A percentile compares a stretch with the other conserved stretches of the same genome.
These are phyloP conservation scores for Eulemur mongoz DNA, from an alignment of 2,797 vertebrate species.

Conservation along the genomic window DNA sequence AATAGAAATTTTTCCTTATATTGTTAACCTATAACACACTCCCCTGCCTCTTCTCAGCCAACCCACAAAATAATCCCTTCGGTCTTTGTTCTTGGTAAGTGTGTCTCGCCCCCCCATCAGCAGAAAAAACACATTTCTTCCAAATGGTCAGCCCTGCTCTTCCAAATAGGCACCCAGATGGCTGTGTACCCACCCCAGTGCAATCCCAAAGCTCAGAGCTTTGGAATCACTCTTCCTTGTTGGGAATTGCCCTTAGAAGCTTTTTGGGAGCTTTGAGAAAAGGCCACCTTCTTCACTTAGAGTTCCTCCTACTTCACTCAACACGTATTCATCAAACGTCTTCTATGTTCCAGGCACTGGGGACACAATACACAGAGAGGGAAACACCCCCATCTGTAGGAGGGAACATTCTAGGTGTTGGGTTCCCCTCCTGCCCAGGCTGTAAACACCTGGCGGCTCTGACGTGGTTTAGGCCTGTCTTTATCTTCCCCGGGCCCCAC, in stretches of 20 bases:
- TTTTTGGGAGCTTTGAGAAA: not conserved
- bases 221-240: not conserved
- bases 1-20: not conserved
- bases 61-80: not conserved
- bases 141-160: not conserved
- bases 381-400: not conserved
- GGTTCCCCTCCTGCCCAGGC: not conserved
- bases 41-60: not conserved
- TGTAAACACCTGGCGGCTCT: not conserved
- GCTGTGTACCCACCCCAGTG: not conserved
- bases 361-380: not conserved
- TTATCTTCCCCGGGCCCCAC: not conserved
- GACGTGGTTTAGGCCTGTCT: not conserved
- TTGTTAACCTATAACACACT: not conserved
- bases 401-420: not conserved
- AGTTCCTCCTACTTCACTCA: not conserved
- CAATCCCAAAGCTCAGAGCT: not conserved
- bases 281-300: not conserved
- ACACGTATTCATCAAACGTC: not conserved
- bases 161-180: not conserved
- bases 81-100: not conserved
- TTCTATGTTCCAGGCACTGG: not conserved
- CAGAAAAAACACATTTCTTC: not conserved
- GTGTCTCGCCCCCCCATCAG: not conserved
- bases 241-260: not conserved